Evolutionary conservation across 2,888 invertebrate genomes (phyloP), one percentile per base, ranked within the genome.

Genomic region (Hydrotaea cyrtoneurina): DNA sequence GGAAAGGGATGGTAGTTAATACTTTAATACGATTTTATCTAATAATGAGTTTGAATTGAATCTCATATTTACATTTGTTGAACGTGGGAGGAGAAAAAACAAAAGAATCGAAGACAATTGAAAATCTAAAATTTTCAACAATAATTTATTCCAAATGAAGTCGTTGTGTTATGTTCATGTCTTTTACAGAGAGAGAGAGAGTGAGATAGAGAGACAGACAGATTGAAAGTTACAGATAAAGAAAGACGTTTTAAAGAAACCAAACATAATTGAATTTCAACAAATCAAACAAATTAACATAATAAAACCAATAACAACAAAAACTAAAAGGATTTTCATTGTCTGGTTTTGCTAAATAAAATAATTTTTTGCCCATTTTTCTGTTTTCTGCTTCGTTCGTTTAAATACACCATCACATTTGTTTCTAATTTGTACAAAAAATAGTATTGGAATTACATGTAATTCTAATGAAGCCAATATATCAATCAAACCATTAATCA

Each of bases 311-410:
- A 11, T 23, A 1, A 59, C 23, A 59, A 23, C 59, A 8, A 4
- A 55, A 39, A 39, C 10, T 39, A 39, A 39, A 39, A 31, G 2
- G 3, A 39, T 53, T 53, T 53, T 53, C n/a, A 55, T 55, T 19
- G 21, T 55, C 17, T 21, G 21, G 21, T 2, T 2, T 46, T 43
- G 10, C 21, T 43, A 39, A 43, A 66, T 2, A 50, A 85, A 81
- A 79, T 82, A 85, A 82, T 82, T 85, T 85, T 85, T 85, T 85
- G 82, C 77, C 85, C 75, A 74, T 64, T 66, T 80, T 75, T 17
- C 59, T 57, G 31, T 55, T 73, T 80, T 74, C 64, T 82, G 31
- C 46, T 77, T n/a, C 4, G 19, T 50, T 46, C 39, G 2, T 31
- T 2, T 31, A 31, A 31, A 31, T 31, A 31, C 31, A 2, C 2